Evolutionary conservation across 2,888 invertebrate genomes (phyloP), one percentile per base, ranked within the genome.

Genomic region (Chouioia cunea): DNA sequence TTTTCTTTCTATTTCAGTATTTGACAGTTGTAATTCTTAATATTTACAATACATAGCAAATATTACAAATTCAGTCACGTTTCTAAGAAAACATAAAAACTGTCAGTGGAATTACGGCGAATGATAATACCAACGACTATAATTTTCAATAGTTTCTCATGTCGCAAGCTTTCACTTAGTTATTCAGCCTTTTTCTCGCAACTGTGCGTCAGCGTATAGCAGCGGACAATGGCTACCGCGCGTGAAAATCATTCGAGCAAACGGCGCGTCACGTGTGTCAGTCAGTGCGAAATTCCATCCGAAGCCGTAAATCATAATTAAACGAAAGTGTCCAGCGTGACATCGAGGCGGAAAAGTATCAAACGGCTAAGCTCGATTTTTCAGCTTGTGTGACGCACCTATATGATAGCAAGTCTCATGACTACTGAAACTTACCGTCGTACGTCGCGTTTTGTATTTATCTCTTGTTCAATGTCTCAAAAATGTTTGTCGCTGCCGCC

Each of bases 301-400:
- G 53, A 12, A 36, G 60, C 63, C 77, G 76, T 83, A 82, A 82
- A 82, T 83, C 81, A 82, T 81, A 82, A 82, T 82, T 82, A 82
- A 82, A 81, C 73, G 77, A 76, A 81, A 81, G 78, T 79, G 78
- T 77, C 71, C 74, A 76, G 64, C 71, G 65, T 64, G 66, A 16
- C 20, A 50, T 58, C 64, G 36, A 22, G 53, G 48, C 57, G 60
- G 50, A 60, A 43, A 65, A 62, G 48, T 36, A 22, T 46, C 67
- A 18, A 15, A 22, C 14, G 27, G 47, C 54, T 14, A 62, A 44
- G 18, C 27, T 47, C 18, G 60, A 43, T 23, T 43, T 56, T 18
- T 23, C 66, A 46, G 36, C 60, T 27, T 50, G 43, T 67, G 43
- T 18, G 52, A 23, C 71, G 62, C 62, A 43, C 65, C 57, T 71